Base-by-base conservation (phyloP, 64 coral and sea anemone genomes). In the Cladopsammia gracilis region DNA sequence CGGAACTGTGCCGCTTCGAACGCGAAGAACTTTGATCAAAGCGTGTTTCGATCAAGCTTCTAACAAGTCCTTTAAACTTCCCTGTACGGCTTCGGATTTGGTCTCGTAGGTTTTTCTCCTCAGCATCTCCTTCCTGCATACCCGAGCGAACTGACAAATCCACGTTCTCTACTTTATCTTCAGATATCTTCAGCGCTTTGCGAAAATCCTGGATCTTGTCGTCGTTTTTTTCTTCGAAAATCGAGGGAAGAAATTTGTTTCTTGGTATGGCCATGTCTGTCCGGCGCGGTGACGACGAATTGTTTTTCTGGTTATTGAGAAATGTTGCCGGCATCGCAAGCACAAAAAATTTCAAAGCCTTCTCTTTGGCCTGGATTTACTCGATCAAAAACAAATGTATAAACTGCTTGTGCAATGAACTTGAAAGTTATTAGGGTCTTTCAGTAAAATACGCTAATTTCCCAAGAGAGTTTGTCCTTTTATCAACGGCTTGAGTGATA, bases 201-300 rank as follows among this genome's bases (percentile, higher is more conserved):
- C 60, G 61, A 84, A 84, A 23, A 26, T 84, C 80, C 58, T 84
- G 80, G 5, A 84, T 84, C 44, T 84, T 84, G 7, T 84, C 80
- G 11, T 84, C 80, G 4, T 84, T 62, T n/a, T 50, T 84, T 49
- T 83, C 79, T 83, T 83, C 79, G 56, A 66, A 83, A 44, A 83
- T 83, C 25, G 79, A 83, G 8, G 79, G 79, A 12, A 83, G 60
- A 43, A 83, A 83, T 9, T 84, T 84, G 43, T 49, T 84, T 48
- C 61, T 66, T 3, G 45, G 34, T 47, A 42, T 64, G 7, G 80
- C 80, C 80, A 67, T 64, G 19, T 43, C 34, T 7, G 42, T 61
- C 4, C 7, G 18, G 5, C 58, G 18, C 5, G 60, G 10, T 1
- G 16, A 23, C 7, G 34, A n/a, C 3, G 25, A 42, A 9, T 25